Base-by-base conservation (phyloP, 2,797 vertebrate genomes). In the Sarcoramphus papa region DNA sequence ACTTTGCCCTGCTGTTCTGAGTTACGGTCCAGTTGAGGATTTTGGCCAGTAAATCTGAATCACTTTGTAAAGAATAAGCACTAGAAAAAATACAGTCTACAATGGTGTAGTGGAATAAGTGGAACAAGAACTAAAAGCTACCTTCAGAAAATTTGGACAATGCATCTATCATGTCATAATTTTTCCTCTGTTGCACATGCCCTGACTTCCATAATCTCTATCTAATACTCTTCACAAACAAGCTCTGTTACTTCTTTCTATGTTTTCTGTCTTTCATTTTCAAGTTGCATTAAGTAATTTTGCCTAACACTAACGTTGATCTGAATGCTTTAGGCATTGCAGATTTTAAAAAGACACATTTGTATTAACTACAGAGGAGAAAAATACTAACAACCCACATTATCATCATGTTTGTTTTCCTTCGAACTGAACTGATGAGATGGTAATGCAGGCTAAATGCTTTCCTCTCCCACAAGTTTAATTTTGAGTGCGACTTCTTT, bases 401-500 rank as follows among this genome's bases (percentile, higher is more conserved):
- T 57, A 85, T 67, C 30, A 47, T 64, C 33, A 18, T 94, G 50
- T 88, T 96, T 94, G 47, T 67, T 96, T 94, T 94, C 47, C 47
- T 85, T 62, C n/a, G 81, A 70, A 85, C 51, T 80, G 80, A 94
- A 92, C 27, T 72, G 80, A 67, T 2, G 11, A 79, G 50, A 28
- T 68, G 20, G 12, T 77, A 90, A 65, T 77, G 16, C 19, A 78
- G 45, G 48, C 47, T 85, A 85, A 95, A 95, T 54, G 17, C 16
- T 14, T 69, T 75, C 24, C 9, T 37, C 35, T 51, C 33, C 33
- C 17, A 23, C 7, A 76, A 56, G 25, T 60, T 69, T 80, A 75
- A 73, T 73, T 80, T 23, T 87, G 37, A 72, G 13, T 56, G 12
- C 53, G 30, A 41, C 5, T 87, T 85, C 28, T 67, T 93, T 84